Evolutionary conservation across 2,888 invertebrate species (phyloP), one percentile per base, ranked within the genome.

Genomic region (Rhodophaea formosa): DNA sequence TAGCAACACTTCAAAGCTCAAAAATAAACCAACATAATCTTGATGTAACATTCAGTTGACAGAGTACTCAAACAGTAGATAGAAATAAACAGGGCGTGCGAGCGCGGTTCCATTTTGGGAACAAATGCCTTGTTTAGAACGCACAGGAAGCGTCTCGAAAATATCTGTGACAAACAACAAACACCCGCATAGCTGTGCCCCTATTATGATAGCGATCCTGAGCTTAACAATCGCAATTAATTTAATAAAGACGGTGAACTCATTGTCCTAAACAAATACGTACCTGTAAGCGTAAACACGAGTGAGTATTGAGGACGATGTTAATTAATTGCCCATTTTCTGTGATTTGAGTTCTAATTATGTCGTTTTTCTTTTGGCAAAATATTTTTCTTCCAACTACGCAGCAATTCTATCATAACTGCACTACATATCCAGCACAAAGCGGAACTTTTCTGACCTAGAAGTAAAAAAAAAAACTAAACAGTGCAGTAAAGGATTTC

Each of bases 241-340:
- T 75, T 71, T 65, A 66, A 67, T 72, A 68, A 74, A 75, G 69
- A 64, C 66, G 62, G 65, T 69, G 65, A 69, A 69, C 70, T 74
- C 69, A 66, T 61, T 44, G 74, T 74, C 79, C 84, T 82, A 80
- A 81, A 71, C 74, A 84, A 82, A 84, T 73, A 82, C 59, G 72
- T 70, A 67, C 66, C 62, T 61, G 69, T 74, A 71, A 12, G 12
- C 6, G n/a, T n/a, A 39, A 39, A 39, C 39, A 39, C 39, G 39
- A n/a, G 10, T 10, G 8, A 12, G 12, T 7, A 35, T 35, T 12
- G 35, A 35, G 35, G 35, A 10, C 35, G 10, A 15, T 15, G 30
- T 32, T 51, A 51, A 51, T 35, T 35, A 35, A 10, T 35, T 35
- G 35, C 8, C 35, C n/a, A 39, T n/a, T 39, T 39, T 39, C 10